These are phyloP conservation scores for Cherax destructor DNA, from an alignment of 1,140 invertebrate species.

Conservation along the genomic window DNA sequence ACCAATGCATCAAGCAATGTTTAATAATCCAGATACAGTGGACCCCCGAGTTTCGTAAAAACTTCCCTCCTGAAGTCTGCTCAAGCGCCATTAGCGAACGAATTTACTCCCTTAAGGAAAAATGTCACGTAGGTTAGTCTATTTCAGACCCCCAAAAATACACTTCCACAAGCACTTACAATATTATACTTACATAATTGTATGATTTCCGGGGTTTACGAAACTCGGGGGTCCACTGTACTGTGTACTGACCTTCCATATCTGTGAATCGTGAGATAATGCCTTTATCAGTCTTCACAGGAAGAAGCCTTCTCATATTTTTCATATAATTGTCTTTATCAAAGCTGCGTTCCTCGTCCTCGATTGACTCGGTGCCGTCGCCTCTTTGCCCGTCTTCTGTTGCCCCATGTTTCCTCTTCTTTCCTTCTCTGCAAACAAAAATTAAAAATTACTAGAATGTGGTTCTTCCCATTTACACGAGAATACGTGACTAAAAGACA, in stretches of 20 bases:
- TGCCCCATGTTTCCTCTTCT: neutral
- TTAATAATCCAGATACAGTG: too few relatives aligned
- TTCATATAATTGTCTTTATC: neutral
- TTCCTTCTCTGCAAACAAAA: neutral
- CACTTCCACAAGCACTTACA: too few relatives aligned
- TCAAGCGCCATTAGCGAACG: too few relatives aligned
- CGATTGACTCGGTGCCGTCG: neutral
- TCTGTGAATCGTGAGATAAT: slow-evolving; percentile 15
- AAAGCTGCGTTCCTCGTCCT: slow-evolving; percentile 11
- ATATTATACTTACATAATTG: too few relatives aligned
- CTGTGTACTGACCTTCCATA: neutral
- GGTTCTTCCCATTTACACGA: neutral
- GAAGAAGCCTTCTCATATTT: slow-evolving; percentile 16
- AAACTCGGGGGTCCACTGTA: too few relatives aligned
- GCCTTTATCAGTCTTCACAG: slow-evolving; percentile 21
- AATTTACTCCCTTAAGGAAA: too few relatives aligned
- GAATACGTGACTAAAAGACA: neutral
- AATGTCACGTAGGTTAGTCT: too few relatives aligned
- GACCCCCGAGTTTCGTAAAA: too few relatives aligned
- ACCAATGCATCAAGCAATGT: too few relatives aligned
- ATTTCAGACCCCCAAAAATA: too few relatives aligned
- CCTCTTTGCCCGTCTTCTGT: neutral
- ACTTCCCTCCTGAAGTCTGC: too few relatives aligned
- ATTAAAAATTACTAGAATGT: neutral
- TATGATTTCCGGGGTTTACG: too few relatives aligned